Conservation (phyloP, 2,113 vertebrate species). For the Leuciscus idus region DNA sequence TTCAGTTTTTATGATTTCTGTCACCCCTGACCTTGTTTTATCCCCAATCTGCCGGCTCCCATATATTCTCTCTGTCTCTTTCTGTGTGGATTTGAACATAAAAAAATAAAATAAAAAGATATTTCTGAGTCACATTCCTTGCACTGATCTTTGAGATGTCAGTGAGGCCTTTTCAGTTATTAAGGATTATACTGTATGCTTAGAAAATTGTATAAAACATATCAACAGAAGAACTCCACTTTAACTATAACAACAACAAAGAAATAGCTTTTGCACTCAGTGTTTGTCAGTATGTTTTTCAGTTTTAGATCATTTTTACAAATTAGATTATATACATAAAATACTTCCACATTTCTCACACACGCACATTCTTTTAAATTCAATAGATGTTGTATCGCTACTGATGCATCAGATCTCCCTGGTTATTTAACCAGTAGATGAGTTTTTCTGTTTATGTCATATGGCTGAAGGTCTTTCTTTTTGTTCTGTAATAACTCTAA, state of each 20-base stretch:
- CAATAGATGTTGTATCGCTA: neutral
- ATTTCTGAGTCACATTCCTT: neutral
- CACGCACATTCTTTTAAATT: neutral
- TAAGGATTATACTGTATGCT: neutral
- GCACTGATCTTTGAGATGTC: neutral
- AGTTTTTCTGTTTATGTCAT: neutral
- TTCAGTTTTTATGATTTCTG: conserved; percentile 36
- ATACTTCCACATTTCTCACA: neutral
- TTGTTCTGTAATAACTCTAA: neutral
- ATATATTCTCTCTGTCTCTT: neutral
- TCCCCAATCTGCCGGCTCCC: neutral
- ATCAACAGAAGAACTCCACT: neutral
- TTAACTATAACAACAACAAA: neutral
- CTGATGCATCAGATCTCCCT: neutral
- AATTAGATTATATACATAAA: neutral
- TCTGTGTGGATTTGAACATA: neutral
- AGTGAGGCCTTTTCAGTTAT: neutral
- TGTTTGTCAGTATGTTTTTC: neutral
- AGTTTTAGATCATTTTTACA: neutral
- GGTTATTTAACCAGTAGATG: neutral
- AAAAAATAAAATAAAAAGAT: conserved; percentile 8
- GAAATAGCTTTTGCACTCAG: neutral
- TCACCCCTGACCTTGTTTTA: conserved; percentile 45
- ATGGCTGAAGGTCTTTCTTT: too few relatives aligned
- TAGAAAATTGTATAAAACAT: neutral